Conservation (phyloP, 2,113 vertebrate genomes). For the Colaptes auratus region DNA sequence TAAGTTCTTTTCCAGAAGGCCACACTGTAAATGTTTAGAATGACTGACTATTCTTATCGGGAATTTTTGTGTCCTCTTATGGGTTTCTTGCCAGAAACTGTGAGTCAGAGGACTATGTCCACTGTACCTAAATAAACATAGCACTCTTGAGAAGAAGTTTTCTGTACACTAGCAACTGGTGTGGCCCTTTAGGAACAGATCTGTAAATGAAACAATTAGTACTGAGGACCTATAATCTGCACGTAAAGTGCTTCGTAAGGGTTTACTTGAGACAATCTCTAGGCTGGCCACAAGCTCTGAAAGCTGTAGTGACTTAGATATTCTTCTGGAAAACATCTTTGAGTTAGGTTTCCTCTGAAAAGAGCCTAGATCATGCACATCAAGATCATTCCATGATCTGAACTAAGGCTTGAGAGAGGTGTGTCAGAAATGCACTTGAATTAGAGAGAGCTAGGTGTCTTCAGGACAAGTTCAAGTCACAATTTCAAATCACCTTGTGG, state of each 20-base stretch:
- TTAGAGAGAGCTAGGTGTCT: neutral
- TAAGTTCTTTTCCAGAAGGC: neutral
- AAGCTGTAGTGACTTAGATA: neutral
- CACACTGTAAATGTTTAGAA: neutral
- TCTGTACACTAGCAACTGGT: neutral
- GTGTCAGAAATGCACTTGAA: neutral
- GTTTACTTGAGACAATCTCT: neutral
- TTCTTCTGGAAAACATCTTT: neutral
- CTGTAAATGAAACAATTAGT: neutral
- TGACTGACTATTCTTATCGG: neutral
- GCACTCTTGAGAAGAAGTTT: neutral
- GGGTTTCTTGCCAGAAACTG: neutral
- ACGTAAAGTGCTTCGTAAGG: neutral
- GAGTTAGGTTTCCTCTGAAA: neutral
- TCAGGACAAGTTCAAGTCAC: neutral
- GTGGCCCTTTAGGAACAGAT: neutral
- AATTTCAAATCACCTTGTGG: neutral
- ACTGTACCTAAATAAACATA: neutral
- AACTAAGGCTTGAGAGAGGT: neutral
- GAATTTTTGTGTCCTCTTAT: neutral
- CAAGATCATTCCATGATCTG: neutral
- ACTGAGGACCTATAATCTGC: neutral
- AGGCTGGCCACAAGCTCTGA: neutral
- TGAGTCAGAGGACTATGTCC: neutral
- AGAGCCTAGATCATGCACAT: neutral